Base-by-base conservation (phyloP, 2,113 vertebrate species). In the Hypomesus transpacificus region DNA sequence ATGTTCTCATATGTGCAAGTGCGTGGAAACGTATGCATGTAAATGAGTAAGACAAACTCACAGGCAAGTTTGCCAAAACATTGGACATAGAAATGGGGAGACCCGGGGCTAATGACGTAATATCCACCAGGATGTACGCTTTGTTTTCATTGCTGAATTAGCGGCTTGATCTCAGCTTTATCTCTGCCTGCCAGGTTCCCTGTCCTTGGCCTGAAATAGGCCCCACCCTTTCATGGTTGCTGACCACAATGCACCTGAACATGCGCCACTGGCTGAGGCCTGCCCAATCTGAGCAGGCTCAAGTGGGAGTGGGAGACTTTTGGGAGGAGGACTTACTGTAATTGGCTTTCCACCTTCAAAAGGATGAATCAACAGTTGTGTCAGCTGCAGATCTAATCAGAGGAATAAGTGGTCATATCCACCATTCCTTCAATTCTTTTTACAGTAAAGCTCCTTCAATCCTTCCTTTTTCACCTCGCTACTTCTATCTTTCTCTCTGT, bases 81-180 rank as follows among this genome's bases (percentile, higher is more conserved):
- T 28, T 83, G 76, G 82, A 85, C 70, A 74, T 86, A 87, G 85
- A 92, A 84, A 82, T 85, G 80, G 88, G 89, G 87, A 70, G 84
- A 52, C 71, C 71, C 66, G 80, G 69, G 79, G 86, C 89, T 87
- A 84, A 90, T 93, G 94, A 26, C 24, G 24, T 26, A 93, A 91
- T 92, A 93, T 70, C 87, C 87, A 84, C 64, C 89, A 93, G 95
- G 94, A 96, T 96, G 89, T 82, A 85, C 68, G 84, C 51, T 91
- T 90, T 92, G 93, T 91, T 94, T 93, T 13, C 7, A 46, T 94
- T 91, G 87, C 88, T 93, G 84, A 86, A 89, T 89, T 84, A 86
- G 94, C 93, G 87, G 90, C 92, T 85, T 92, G 92, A 92, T 92
- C 88, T 80, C 87, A 74, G 76, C 87, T 88, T 96, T 97, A 96